These are phyloP conservation scores for Eilema sororculum DNA, from an alignment of 2,888 invertebrate genomes.

Conservation along the genomic window DNA sequence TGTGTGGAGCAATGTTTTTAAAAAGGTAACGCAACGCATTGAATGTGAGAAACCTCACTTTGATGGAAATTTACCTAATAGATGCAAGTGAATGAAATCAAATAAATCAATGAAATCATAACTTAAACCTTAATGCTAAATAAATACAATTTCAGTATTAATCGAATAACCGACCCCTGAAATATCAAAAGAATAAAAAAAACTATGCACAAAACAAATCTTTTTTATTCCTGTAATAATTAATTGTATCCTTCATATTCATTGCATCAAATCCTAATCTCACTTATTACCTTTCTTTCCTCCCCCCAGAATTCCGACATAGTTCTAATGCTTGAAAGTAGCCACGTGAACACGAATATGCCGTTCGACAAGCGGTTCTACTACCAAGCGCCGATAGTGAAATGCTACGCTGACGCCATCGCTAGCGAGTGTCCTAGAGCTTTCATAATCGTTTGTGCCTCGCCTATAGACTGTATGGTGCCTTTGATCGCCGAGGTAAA, in stretches of 20 bases:
- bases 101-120: too few species aligned
- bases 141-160: too few species aligned
- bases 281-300: not conserved
- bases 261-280: not conserved
- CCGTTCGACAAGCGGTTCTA: conserved; percentile 70
- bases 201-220: too few species aligned
- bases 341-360: conserved; percentile 65
- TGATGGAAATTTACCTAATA: not conserved
- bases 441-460: conserved; percentile 81
- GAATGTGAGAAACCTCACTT: not conserved
- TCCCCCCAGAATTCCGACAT: conserved; percentile 73
- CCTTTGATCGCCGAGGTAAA: conserved; percentile 82
- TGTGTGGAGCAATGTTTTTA: not conserved
- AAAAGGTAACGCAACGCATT: too few species aligned
- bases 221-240: too few species aligned
- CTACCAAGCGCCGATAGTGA: conserved; percentile 76
- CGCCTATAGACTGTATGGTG: conserved; percentile 86
- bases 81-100: not conserved
- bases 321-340: conserved; percentile 77
- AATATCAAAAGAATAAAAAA: too few species aligned
- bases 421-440: conserved; percentile 85
- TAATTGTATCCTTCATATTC: not conserved
- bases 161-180: too few species aligned
- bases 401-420: conserved; percentile 80
- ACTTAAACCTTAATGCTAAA: too few species aligned